Evolutionary conservation across 2,797 vertebrate species (phyloP).

Genomic region (Enoplosus armatus): DNA sequence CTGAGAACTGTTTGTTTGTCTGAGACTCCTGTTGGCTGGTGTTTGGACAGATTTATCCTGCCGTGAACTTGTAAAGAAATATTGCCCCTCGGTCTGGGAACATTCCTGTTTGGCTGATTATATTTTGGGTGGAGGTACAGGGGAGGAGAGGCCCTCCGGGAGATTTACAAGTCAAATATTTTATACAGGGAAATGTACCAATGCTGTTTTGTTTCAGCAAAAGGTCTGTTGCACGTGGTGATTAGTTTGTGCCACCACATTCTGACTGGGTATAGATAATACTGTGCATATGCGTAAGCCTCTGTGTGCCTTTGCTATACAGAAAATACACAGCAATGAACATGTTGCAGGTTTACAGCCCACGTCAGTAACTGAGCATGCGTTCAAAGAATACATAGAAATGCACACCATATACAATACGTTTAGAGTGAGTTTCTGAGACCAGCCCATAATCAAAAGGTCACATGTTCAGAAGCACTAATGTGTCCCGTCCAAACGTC

Average conservation of each 20-base stretch:
- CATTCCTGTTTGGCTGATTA: background rate
- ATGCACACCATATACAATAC: background rate
- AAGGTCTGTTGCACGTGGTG: slow-evolving; percentile 10
- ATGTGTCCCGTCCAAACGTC: background rate
- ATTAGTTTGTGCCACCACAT: background rate
- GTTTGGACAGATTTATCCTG: slow-evolving; percentile 41
- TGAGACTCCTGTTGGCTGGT: background rate
- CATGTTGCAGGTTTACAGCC: background rate
- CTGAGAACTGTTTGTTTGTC: slow-evolving; percentile 20
- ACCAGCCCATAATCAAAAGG: background rate
- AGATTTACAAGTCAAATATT: slow-evolving; percentile 14
- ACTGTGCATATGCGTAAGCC: background rate
- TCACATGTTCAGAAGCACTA: background rate
- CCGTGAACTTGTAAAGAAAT: slow-evolving; percentile 1
- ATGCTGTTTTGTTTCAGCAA: background rate
- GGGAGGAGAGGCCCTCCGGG: background rate
- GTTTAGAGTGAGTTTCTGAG: background rate
- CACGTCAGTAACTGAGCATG: background rate
- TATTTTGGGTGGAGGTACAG: background rate
- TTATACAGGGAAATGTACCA: background rate
- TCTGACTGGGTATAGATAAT: background rate
- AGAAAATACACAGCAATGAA: background rate
- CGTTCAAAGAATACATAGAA: background rate
- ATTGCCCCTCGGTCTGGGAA: slow-evolving; percentile 1
- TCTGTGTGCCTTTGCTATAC: background rate